Base-by-base conservation (phyloP, 2,113 vertebrate genomes). In the Romanogobio albipinnatus region DNA sequence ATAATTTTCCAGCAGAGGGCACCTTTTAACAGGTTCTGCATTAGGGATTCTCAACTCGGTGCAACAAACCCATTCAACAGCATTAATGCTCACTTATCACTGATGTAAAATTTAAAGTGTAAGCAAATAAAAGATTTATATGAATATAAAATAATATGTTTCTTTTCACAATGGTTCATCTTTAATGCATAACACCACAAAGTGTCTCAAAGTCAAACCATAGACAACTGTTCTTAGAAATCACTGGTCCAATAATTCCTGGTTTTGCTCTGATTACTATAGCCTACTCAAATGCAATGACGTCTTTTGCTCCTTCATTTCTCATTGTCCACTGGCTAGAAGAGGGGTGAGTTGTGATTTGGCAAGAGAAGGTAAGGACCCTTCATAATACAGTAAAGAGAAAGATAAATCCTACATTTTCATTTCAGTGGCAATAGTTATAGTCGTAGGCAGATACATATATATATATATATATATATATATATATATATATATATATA, bases 341-440 rank as follows among this genome's bases (percentile, higher is more conserved):
- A 82, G 81, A 58, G 66, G 90, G 91, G 89, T 91, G 89, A 86
- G 86, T 91, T 90, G 89, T 86, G 85, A 39, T 51, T 36, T 19
- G 29, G n/a, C 3, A 82, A 6, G 22, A 76, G 26, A 26, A 36
- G 9, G 49, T 36, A 76, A 56, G 74, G 26, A 36, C 26, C 26
- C 74, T 76, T 56, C 15, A 22, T 56, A 76, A 22, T 5, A 76
- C 49, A 74, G 43, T 24, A 10, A 33, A 14, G 26, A 53, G 47
- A 53, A 29, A 53, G 2, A 29, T 3, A 19, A 33, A 33, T 56
- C 74, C 49, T 6, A 33, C 10, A 56, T 33, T 53, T 4, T 17
- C 1, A 64, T 76, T 76, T 51, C 47, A 33, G 7, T 29, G 7
- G 11, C 15, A 75, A 24, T 75, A 51, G 29, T 51, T 33, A 4